These are phyloP conservation scores for Enteromius fasciolatus DNA, from an alignment of 2,797 vertebrate genomes.

Conservation along the genomic window DNA sequence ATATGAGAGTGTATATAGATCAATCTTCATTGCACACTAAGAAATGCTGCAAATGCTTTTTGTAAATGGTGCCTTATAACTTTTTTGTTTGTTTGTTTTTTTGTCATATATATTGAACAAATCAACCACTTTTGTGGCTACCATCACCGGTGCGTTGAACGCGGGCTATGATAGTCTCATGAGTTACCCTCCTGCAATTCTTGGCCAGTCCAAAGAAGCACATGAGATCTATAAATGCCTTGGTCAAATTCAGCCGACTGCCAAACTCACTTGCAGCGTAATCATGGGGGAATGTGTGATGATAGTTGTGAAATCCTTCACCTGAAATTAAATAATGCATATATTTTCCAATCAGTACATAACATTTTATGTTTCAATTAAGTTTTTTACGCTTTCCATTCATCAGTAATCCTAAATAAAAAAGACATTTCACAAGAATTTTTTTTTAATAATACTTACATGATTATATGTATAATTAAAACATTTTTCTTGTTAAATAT, in stretches of 20 bases:
- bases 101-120: constrained; percentile 40
- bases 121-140: constrained; percentile 88
- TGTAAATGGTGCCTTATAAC: constrained; percentile 65
- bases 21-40: constrained; percentile 63
- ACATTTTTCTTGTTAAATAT: no score
- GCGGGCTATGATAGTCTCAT: constrained; percentile 79
- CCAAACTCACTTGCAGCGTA: constrained; percentile 93
- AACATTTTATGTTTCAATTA: not conserved
- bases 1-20: constrained; percentile 60
- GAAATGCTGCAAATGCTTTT: constrained; percentile 61
- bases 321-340: constrained; percentile 73
- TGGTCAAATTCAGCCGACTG: constrained; percentile 87
- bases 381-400: not conserved
- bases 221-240: constrained; percentile 91
- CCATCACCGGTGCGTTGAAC: constrained; percentile 85
- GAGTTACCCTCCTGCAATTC: constrained; percentile 85
- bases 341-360: constrained; percentile 5
- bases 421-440: no score
- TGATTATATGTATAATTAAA: no score
- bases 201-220: constrained; percentile 85
- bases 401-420: not conserved
- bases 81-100: constrained; percentile 47
- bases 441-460: no score
- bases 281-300: constrained; percentile 93
- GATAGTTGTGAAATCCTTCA: constrained; percentile 97